Evolutionary conservation across 1,140 invertebrate genomes (phyloP), one percentile per base, ranked within the genome.

Genomic region (Proales similis): DNA sequence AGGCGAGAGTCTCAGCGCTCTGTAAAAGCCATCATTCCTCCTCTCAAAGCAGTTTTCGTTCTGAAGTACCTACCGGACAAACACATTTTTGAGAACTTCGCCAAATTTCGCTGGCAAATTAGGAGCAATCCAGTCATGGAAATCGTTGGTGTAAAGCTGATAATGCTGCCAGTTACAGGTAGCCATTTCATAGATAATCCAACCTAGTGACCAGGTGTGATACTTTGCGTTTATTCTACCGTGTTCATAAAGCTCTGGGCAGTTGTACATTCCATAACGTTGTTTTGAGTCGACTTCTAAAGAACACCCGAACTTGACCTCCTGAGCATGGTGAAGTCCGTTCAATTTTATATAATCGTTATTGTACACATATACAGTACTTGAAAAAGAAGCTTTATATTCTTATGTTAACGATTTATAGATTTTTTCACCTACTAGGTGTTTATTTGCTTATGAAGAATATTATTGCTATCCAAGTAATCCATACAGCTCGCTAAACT

Each of bases 171-270:
- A 57, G 27, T 57, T 42, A 27, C 51, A 57, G 24, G 33, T 57
- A 17, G 26, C 29, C n/a, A 57, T 57, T 57, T 57, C 51, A 42
- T 57, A 57, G 17, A 57, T 57, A 19, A 57, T 42, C 51, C 51
- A 57, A 12, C 51, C 51, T 4, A 42, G 19, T 17, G 17, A 57
- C 51, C 51, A 57, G 17, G 45, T 24, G 32, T 57, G 51, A 20
- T 57, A 57, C 12, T 57, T 57, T 24, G 32, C 39, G 29, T 57
- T 57, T 12, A 57, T 57, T 27, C 32, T 57, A 29, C 36, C 19
- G 2, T 17, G 3, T 36, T 57, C 45, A 9, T 29, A 36, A 19
- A 57, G 19, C 19, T 57, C 51, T 2, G 51, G 51, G 30, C 20
- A 42, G 20, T 57, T 57, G 32, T 42, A 57, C 6, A 42, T 24